phyloP scores from a whole-genome alignment of 1,140 invertebrate species.

The Drosophila nigromelanica region DNA sequence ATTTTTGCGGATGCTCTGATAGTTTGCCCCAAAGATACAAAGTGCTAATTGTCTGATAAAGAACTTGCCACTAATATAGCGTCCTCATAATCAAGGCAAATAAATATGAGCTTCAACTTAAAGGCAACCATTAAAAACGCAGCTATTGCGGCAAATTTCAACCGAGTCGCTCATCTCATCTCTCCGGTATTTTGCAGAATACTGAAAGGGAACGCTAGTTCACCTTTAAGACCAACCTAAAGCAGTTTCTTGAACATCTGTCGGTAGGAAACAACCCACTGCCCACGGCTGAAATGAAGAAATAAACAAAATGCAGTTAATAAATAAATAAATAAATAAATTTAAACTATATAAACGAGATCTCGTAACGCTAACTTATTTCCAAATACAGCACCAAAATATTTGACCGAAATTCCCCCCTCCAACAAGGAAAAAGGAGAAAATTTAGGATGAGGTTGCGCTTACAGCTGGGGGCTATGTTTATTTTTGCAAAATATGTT shows the following conservation, averaged over 20 bases:
- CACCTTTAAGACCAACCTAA: constrained; percentile 2
- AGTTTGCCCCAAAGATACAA: constrained; percentile 41
- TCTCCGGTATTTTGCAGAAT: neutral
- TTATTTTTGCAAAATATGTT: constrained; percentile 81
- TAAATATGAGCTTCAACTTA: neutral
- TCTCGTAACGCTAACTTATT: neutral
- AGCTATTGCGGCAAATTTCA: neutral
- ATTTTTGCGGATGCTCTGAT: constrained; percentile 58
- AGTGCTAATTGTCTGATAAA: constrained; percentile 55
- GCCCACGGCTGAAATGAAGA: constrained; percentile 54
- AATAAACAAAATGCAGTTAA: constrained; percentile 78
- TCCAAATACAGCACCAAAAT: constrained; percentile 11
- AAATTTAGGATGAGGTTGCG: constrained; percentile 36
- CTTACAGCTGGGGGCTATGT: constrained; percentile 66
- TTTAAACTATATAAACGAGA: constrained; percentile 69
- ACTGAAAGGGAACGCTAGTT: neutral
- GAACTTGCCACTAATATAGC: constrained; percentile 20
- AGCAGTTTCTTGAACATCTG: neutral
- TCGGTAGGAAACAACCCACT: constrained; percentile 35
- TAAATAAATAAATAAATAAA: constrained; percentile 82
- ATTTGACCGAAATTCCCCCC: constrained; percentile 46
- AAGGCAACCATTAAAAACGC: neutral
- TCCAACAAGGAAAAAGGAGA: constrained; percentile 4
- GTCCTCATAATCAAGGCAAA: neutral
- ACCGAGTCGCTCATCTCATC: neutral